These are phyloP conservation scores for Rhineura floridana DNA, from an alignment of 2,113 vertebrate genomes.

Conservation along the genomic window DNA sequence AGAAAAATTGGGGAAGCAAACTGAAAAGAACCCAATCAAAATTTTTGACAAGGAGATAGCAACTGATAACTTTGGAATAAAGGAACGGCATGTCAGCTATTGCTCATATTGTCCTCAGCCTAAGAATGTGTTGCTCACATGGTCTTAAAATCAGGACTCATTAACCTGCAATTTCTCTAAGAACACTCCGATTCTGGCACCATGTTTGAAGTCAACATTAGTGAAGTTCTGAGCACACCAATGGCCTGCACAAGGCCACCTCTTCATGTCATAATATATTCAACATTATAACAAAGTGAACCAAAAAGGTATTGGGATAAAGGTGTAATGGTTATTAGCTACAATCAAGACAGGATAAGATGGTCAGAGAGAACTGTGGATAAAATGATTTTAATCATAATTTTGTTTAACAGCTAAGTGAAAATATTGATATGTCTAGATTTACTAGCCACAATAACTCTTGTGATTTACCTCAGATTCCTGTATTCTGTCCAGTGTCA, in stretches of 20 bases:
- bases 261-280: not conserved
- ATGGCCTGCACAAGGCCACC: too few species aligned
- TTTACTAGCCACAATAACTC: too few species aligned
- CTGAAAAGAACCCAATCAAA: not conserved
- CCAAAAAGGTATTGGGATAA: too few species aligned
- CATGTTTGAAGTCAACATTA: not conserved
- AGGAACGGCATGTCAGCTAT: not conserved
- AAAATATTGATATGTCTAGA: not conserved
- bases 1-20: not conserved
- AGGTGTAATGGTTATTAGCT: too few species aligned
- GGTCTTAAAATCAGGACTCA: too few species aligned
- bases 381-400: not conserved
- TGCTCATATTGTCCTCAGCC: not conserved
- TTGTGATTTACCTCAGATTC: too few species aligned
- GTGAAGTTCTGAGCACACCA: not conserved
- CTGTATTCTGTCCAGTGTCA: too few species aligned
- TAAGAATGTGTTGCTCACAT: not conserved
- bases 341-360: not conserved
- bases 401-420: not conserved
- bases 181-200: not conserved
- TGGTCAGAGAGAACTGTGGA: not conserved
- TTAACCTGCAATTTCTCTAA: not conserved
- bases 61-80: too few species aligned
- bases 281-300: not conserved
- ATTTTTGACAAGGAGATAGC: not conserved